Conservation (phyloP, 2,113 vertebrate genomes). For the Ctenomys sociabilis region DNA sequence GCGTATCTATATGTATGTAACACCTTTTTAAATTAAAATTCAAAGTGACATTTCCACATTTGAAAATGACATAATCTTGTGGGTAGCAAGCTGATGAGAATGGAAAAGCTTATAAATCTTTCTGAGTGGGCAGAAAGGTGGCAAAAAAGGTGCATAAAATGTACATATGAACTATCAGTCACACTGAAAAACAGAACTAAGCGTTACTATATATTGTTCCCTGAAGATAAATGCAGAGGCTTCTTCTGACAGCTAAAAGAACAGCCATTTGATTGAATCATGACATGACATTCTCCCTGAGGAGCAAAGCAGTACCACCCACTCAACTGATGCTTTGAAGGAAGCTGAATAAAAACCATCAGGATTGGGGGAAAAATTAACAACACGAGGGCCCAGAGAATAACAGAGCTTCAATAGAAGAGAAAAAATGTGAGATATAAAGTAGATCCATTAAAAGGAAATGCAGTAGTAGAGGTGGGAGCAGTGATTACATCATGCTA, state of each 20-base stretch:
- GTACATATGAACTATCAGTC: slow-evolving; percentile 20
- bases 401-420: neutral
- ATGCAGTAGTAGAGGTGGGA: neutral
- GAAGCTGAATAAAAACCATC: slow-evolving; percentile 57
- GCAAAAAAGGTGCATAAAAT: slow-evolving; percentile 51
- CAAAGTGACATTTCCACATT: slow-evolving; percentile 54
- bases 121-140: slow-evolving; percentile 62
- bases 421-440: neutral
- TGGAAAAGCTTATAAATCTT: slow-evolving; percentile 46
- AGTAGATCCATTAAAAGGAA: neutral
- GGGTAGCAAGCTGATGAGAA: slow-evolving; percentile 45
- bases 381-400: neutral
- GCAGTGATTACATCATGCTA: neutral
- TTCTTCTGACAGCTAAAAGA: slow-evolving; percentile 71
- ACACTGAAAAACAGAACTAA: neutral
- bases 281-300: slow-evolving; percentile 61
- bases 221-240: slow-evolving; percentile 61
- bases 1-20: neutral
- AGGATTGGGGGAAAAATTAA: neutral
- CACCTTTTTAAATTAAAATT: slow-evolving; percentile 31
- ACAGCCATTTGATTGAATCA: slow-evolving; percentile 64
- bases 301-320: slow-evolving; percentile 58
- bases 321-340: slow-evolving; percentile 62
- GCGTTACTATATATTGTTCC: slow-evolving; percentile 51
- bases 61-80: slow-evolving; percentile 54